Evolutionary conservation across 2,797 vertebrate genomes (phyloP), one percentile per base, ranked within the genome.

Genomic region (Neomorphus geoffroyi): DNA sequence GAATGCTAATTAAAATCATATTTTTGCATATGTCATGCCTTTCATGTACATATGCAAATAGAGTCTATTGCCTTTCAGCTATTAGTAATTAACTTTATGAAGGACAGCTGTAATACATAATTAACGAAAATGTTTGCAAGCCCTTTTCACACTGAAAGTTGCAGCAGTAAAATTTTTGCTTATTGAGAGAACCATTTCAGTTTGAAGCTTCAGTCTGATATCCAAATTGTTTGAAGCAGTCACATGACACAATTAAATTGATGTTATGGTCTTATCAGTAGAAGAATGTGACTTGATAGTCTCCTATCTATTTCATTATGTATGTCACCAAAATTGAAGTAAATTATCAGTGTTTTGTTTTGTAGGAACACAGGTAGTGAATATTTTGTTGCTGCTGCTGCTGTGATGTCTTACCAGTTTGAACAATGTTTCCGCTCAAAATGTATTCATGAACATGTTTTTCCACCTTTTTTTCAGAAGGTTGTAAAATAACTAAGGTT

Each of bases 31-130:
- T 99, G 98, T 98, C 99, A 98, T 99, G 98, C 98, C 98, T 99
- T 99, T 99, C 98, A 98, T 99, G 98, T 98, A 97, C 98, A 98
- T 99, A 99, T 99, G 99, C 98, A 99, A 99, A 99, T 99, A 98
- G 96, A 98, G 86, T 98, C 98, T 97, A 97, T 98, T 99, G 98
- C 99, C 99, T 99, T 98, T 99, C 98, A 99, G 99, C 98, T 98
- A 98, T 99, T 99, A 98, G 98, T 99, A 99, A 99, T 99, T 99
- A 99, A 98, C 98, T 99, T 99, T 99, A 99, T 99, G 99, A 99
- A 99, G 99, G 99, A 99, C 99, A 99, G 99, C 99, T 99, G 98
- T 99, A 99, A 99, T 99, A 98, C 98, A 98, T 99, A 99, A 99
- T 99, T 99, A 99, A 99, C 99, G 98, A 98, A 98, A 99, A 98